Base-by-base conservation (phyloP, 2,888 invertebrate genomes). In the Parascotia fuliginaria region DNA sequence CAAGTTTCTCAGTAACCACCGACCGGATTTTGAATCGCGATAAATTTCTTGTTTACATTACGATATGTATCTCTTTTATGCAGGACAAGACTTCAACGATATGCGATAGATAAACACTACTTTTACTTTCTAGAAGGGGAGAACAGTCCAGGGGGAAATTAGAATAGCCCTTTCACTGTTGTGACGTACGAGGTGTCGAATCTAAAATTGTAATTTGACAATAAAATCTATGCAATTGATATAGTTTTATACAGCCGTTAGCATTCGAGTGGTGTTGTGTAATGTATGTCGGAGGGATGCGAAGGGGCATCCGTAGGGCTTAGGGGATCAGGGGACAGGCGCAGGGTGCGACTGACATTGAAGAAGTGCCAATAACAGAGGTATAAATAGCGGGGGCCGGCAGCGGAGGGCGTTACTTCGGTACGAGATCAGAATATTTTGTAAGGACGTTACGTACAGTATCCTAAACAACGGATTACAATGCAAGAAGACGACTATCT, bases 341-440 rank as follows among this genome's bases (percentile, higher is more conserved):
- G 73, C 88, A 88, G 92, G 92, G 92, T 92, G 92, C 91, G 92
- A 78, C 86, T 92, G 92, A 92, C 92, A 92, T 90, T 92, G 92
- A 92, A 92, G 92, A 92, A 92, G 92, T 92, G 92, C 89, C 92
- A 92, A 92, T 92, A 92, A 92, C 89, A 81, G 88, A 83, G 90
- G 92, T 89, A 92, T 91, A 92, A 92, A 91, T 89, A 89, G 91
- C 81, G 77, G 84, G 88, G 90, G 88, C 84, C 85, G 83, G 76
- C 77, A 77, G 77, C 79, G 73, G 81, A 87, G 89, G 91, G 88
- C 89, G 89, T 91, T 89, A 89, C 88, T 83, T 81, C 72, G 79
- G 82, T 84, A 92, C 92, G 92, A 91, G 91, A 90, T 84, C 88
- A 76, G 92, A 92, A 92, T 92, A 92, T 89, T 89, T 89, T 89